phyloP scores from a whole-genome alignment of 2,797 vertebrate species.

The Thaleichthys pacificus region DNA sequence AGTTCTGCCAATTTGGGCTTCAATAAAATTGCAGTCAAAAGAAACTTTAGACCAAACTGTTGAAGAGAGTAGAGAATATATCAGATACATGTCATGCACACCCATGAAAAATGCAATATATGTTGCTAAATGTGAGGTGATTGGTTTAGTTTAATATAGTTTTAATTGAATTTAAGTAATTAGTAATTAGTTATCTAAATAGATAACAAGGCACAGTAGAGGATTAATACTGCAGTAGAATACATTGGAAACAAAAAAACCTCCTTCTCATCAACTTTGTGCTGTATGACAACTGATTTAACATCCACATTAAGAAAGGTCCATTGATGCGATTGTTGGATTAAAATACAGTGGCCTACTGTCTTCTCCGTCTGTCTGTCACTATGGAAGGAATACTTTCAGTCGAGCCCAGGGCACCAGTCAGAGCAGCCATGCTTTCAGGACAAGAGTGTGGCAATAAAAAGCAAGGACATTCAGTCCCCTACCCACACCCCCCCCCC shows the following conservation, averaged over 20 bases:
- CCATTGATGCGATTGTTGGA: not conserved
- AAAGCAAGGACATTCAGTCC: slow-evolving; percentile 61
- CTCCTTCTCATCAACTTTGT: too few species aligned
- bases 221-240: too few species aligned
- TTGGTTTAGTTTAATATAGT: too few species aligned
- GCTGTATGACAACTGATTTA: too few species aligned
- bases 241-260: too few species aligned
- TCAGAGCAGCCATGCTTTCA: slow-evolving; percentile 64
- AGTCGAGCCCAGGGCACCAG: slow-evolving; percentile 52
- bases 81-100: slow-evolving; percentile 36
- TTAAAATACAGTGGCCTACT: slow-evolving; percentile 23
- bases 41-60: slow-evolving; percentile 45
- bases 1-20: too few species aligned
- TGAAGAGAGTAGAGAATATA: slow-evolving; percentile 45
- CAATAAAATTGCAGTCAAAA: not conserved
- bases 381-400: slow-evolving; percentile 31
- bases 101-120: not conserved
- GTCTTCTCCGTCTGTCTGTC: slow-evolving; percentile 20
- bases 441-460: slow-evolving; percentile 63
- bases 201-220: too few species aligned
- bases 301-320: not conserved
- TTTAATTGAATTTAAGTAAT: too few species aligned
- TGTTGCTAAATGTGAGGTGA: too few species aligned
- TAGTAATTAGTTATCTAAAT: too few species aligned
- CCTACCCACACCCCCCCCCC: slow-evolving; percentile 15